Evolutionary conservation across 2,113 vertebrate genomes (phyloP).

Genomic region (Ploceus nigricollis): DNA sequence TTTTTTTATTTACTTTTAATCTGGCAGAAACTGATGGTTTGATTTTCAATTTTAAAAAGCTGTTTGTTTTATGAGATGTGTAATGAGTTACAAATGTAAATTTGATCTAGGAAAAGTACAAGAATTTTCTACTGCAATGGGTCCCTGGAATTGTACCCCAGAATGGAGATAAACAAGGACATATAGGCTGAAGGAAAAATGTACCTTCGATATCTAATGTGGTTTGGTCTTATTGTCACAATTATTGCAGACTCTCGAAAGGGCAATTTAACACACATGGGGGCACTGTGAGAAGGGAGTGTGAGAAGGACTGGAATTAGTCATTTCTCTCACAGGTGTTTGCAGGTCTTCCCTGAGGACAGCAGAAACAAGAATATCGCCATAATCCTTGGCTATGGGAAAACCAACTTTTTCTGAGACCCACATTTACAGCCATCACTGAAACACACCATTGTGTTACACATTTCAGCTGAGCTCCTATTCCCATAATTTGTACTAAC

Average conservation of each 20-base stretch:
- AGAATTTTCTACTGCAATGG: neutral
- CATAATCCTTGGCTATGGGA: neutral
- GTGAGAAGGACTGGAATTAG: neutral
- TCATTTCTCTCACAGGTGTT: neutral
- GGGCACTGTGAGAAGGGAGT: neutral
- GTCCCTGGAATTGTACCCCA: neutral
- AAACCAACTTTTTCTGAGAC: neutral
- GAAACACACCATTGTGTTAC: neutral
- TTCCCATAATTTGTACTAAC: constrained; percentile 10
- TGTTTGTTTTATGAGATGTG: neutral
- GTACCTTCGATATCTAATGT: accelerated
- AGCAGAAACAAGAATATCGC: neutral
- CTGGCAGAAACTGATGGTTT: neutral
- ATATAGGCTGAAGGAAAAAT: neutral
- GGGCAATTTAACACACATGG: neutral
- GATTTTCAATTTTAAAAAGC: neutral
- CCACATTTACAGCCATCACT: neutral
- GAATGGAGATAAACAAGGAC: neutral
- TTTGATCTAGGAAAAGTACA: neutral
- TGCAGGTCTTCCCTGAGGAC: neutral
- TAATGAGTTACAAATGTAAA: constrained; percentile 5
- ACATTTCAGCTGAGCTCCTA: neutral
- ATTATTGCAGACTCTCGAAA: neutral
- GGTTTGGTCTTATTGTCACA: neutral
- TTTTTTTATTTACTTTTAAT: neutral